Evolutionary conservation across 2,888 invertebrate genomes (phyloP), one percentile per base, ranked within the genome.

Genomic region (Gerris lacustris): DNA sequence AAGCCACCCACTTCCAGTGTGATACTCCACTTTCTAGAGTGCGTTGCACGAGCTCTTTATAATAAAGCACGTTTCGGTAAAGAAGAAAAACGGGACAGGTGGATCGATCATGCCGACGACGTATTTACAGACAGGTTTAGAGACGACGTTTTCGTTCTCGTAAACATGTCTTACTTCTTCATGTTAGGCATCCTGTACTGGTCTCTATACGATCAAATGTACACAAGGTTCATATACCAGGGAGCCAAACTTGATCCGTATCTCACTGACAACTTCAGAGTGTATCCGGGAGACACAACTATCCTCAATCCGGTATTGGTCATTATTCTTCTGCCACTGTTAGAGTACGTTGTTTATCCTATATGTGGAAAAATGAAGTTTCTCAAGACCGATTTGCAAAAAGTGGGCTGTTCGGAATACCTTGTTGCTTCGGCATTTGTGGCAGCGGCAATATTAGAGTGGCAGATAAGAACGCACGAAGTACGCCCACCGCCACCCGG

Each of bases 281-380:
- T 64, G 7, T 64, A 64, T 64, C 64, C 64, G 17, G 64, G 64
- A n/a, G 64, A 64, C 17, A n/a, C 64, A n/a, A 64, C 64, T 31
- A 64, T 64, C 18, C 64, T 64, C 17, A 64, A 64, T 17, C 64
- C 64, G 9, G 18, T 64, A 64, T 31, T 64, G 9, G 18, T 64
- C 31, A 64, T 64, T n/a, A 9, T 64, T 9, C 18, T 64, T 9
- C 18, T 64, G 9, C 64, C 64, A 5, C 9, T 64, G 7, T 7
- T 64, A 31, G 64, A 64, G 18, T 64, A 64, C 17, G 17, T 64
- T 18, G 2, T 64, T 9, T 64, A 64, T 18, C 64, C 64, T n/a
- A 31, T 64, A n/a, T 64, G 64, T 5, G 17, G 31, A 1, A 64
- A 64, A 64, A 64, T 64, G 64, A 64, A 64, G 17, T 17, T 64